Base-by-base conservation (phyloP, 2,113 vertebrate genomes). In the Gnathonemus longibarbis region DNA sequence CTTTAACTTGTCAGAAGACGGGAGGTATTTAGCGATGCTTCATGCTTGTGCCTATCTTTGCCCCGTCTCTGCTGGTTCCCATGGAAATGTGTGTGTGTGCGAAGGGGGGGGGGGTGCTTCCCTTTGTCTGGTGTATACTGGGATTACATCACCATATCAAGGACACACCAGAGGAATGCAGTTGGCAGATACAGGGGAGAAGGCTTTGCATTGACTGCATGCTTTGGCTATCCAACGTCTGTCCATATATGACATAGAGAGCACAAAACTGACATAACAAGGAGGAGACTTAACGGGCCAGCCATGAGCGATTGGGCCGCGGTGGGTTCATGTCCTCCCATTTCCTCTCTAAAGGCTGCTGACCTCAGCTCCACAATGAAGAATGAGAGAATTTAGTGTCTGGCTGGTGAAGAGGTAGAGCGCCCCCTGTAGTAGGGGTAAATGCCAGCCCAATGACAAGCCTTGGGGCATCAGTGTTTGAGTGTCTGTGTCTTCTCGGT, bases 81-180 rank as follows among this genome's bases (percentile, higher is more conserved):
- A 53, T 35, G 49, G 27, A 87, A 87, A 53, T 56, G 53, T 56
- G 53, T 56, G 53, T 56, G 53, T 56, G 53, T 56, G 50, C 5
- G 50, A 3, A 3, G 15, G 48, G 84, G 84, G 49, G 45, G 27
- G 13, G 35, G 35, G 35, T 39, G 48, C 45, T 87, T 53, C 49
- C 17, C 27, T 87, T 46, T 48, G 45, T 56, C 85, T 87, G 50
- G 7, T 50, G 50, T 87, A 35, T 87, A 35, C 85, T 5, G 19
- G 50, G 85, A 87, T 87, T 53, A 52, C 85, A 87, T 56, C 85
- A 87, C 85, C 85, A 53, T 35, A 53, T 53, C 85, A 87, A 50
- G 84, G 84, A 49, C n/a, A 86, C 45, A 27, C 84, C 15, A 31
- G 50, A 35, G 85, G 49, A 87, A 87, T 52, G 49, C 15, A 8